Percentiles rank a stretch among this genome's conserved stretches.
phyloP scores from a whole-genome alignment of 2,888 invertebrate genomes.

The Vanessa cardui region DNA sequence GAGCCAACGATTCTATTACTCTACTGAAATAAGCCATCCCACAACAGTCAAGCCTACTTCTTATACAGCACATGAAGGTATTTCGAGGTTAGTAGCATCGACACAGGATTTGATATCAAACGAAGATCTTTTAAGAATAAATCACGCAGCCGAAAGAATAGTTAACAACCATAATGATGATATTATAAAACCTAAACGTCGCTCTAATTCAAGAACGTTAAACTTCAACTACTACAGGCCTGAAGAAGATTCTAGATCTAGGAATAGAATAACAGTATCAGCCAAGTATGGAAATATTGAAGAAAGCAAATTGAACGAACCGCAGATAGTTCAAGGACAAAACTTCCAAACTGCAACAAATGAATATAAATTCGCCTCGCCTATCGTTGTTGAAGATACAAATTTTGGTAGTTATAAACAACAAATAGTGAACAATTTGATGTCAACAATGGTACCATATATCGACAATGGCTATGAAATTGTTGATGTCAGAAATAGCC shows the following conservation, averaged over 20 bases:
- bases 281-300: conserved; percentile 67
- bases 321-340: conserved; percentile 44
- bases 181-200: conserved; percentile 60
- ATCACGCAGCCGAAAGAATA: conserved; percentile 73
- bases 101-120: conserved; percentile 85
- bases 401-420: conserved; percentile 57
- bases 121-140: conserved; percentile 85
- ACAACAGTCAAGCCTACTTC: conserved; percentile 45
- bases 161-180: conserved; percentile 60
- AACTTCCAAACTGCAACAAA: conserved; percentile 51
- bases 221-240: conserved; percentile 20
- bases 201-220: conserved; percentile 38
- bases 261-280: conserved; percentile 62
- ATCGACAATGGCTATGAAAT: conserved; percentile 73
- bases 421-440: conserved; percentile 66
- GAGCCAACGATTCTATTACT: conserved; percentile 64
- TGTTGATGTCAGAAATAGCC: conserved; percentile 62
- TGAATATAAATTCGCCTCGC: conserved; percentile 66
- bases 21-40: conserved; percentile 50
- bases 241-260: conserved; percentile 46
- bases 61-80: conserved; percentile 59
- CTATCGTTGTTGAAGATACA: conserved; percentile 76
- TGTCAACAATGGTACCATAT: conserved; percentile 76
- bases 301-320: conserved; percentile 53
- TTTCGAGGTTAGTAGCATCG: conserved; percentile 79